phyloP scores from a whole-genome alignment of 2,113 vertebrate species.

The Notothenia coriiceps region DNA sequence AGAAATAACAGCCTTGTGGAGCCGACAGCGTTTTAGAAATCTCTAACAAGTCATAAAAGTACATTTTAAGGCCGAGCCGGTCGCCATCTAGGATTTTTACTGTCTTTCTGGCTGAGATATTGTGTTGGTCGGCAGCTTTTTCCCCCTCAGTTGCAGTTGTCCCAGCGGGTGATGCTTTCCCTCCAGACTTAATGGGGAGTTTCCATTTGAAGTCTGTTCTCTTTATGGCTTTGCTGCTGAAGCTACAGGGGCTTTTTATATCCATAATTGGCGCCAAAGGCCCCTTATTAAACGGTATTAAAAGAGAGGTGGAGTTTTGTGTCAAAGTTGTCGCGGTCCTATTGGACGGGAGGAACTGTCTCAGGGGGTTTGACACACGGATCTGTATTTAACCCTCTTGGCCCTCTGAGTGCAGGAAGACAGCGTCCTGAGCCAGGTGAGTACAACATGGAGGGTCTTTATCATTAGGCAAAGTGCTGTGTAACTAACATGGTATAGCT shows the following conservation, averaged over 20 bases:
- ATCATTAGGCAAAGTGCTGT: neutral
- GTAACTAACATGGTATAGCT: neutral
- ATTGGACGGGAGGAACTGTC: slow-evolving; percentile 60
- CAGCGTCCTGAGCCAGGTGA: slow-evolving; percentile 67
- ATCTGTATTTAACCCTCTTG: slow-evolving; percentile 73
- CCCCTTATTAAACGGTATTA: slow-evolving; percentile 62
- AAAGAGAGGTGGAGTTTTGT: slow-evolving; percentile 46
- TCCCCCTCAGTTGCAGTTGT: slow-evolving; percentile 55
- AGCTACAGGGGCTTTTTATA: slow-evolving; percentile 56
- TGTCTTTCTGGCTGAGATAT: slow-evolving; percentile 42
- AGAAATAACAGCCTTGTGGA: slow-evolving; percentile 35
- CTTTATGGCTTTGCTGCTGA: slow-evolving; percentile 71
- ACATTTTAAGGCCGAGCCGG: neutral
- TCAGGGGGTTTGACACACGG: slow-evolving; percentile 21
- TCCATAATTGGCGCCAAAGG: slow-evolving; percentile 75
- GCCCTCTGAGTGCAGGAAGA: slow-evolving; percentile 42
- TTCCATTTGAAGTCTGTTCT: slow-evolving; percentile 77
- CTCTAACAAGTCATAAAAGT: slow-evolving; percentile 11
- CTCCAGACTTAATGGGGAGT: slow-evolving; percentile 70
- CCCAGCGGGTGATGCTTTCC: slow-evolving; percentile 78
- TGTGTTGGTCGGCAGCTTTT: slow-evolving; percentile 67
- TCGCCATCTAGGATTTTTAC: slow-evolving; percentile 17
- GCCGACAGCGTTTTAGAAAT: slow-evolving; percentile 8
- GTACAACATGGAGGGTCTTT: slow-evolving; percentile 26
- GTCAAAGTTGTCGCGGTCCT: slow-evolving; percentile 19